These are phyloP conservation scores for Ramphastos sulfuratus DNA, from an alignment of 2,113 vertebrate genomes.

Conservation along the genomic window DNA sequence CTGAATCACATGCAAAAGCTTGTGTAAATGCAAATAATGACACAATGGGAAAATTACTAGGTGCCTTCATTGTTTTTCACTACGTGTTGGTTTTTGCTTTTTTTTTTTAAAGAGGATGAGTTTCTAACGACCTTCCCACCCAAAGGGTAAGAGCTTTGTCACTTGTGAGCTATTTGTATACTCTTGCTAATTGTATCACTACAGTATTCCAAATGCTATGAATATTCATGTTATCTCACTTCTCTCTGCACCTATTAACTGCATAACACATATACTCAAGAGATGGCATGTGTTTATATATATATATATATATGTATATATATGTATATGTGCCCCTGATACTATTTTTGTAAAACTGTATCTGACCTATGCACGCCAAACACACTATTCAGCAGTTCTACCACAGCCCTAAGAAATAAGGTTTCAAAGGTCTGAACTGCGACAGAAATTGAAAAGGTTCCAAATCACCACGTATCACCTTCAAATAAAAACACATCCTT, in stretches of 20 bases:
- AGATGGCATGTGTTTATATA: not conserved
- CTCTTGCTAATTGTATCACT: constrained; percentile 62
- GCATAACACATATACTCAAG: constrained; percentile 26
- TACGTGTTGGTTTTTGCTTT: not conserved
- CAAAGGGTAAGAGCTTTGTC: constrained; percentile 47
- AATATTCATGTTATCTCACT: constrained; percentile 67
- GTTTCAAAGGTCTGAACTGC: not conserved
- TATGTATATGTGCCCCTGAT: not conserved
- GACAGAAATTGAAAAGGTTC: constrained; percentile 11
- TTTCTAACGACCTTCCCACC: constrained; percentile 28
- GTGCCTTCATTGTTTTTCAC: not conserved
- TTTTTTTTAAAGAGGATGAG: not conserved
- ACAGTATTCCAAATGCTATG: constrained; percentile 31
- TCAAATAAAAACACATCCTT: constrained; percentile 42
- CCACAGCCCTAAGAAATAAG: not conserved
- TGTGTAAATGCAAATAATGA: not conserved
- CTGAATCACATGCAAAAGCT: not conserved
- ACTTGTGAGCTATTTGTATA: constrained; percentile 58
- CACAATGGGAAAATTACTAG: not conserved
- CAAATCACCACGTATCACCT: constrained; percentile 39
- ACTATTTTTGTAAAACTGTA: not conserved
- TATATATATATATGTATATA: not conserved
- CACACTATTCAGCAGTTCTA: not conserved
- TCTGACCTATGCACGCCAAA: constrained; percentile 5
- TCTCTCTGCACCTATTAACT: constrained; percentile 41